Evolutionary conservation across 2,888 invertebrate genomes (phyloP), one percentile per base, ranked within the genome.

Genomic region (Gastrophysa polygoni): DNA sequence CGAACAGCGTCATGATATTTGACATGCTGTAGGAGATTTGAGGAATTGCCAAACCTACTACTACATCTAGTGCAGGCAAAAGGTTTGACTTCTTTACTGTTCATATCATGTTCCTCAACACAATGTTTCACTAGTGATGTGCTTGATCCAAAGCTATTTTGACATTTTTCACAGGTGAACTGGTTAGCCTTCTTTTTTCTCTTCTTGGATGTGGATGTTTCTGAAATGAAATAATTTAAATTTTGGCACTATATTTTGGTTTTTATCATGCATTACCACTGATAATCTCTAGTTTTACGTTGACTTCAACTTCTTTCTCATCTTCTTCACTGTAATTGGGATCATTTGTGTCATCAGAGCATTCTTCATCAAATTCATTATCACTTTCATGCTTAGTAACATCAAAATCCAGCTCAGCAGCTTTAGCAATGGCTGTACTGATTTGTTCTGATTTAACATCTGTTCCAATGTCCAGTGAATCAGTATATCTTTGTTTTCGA

Each of bases 1-100:
- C 77, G 62, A 7, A 72, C 70, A 2, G 73, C 75, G 2, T 70
- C 70, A 49, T 77, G 76, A 52, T 76, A 76, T 58, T 74, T 75
- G n/a, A 72, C 61, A 58, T 77, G 77, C 57, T 75, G 73, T 10
- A 72, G 50, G 10, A 76, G 61, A 64, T 74, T 74, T 4, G 75
- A 73, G 1, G 75, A 74, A 49, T 68, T 72, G n/a, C 64, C 69
- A 63, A 77, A 77, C 16, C 70, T 67, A 50, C 73, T 74, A 10
- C 67, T 70, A 63, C 76, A 77, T 63, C 68, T 71, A 11, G 71
- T 66, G 67, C 77, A 77, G 8, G 52, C 57, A 67, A 75, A 77
- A 17, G 76, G 77, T 47, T 73, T 69, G 0, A 75, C 66, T 38
- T 71, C 71, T 59, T 73, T 69, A 50, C 61, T 59, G 38, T 56